Percentiles rank a stretch among this genome's conserved stretches.
Evolutionary conservation across 2,888 invertebrate genomes (phyloP).

Genomic region (Drosophila hamatofila): DNA sequence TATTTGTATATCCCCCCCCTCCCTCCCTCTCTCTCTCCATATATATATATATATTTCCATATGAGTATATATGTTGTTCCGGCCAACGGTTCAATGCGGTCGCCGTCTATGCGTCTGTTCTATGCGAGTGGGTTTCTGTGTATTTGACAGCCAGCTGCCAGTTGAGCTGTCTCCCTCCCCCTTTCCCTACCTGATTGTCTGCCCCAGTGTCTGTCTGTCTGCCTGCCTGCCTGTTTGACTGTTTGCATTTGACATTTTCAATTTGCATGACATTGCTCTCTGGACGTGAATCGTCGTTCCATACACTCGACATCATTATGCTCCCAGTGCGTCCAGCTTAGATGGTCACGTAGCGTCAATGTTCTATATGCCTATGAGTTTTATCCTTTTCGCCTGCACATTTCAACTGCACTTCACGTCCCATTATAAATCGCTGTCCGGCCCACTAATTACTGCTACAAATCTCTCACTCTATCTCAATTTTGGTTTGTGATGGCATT

Average conservation of each 20-base stretch:
- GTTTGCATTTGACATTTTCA: constrained; percentile 80
- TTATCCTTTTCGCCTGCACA: constrained; percentile 8
- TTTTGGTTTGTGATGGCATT: not conserved
- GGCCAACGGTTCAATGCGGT: constrained; percentile 51
- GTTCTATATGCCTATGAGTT: constrained; percentile 7
- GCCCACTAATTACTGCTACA: constrained; percentile 19
- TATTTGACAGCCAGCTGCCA: constrained; percentile 68
- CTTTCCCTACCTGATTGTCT: constrained; percentile 23
- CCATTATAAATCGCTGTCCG: constrained; percentile 14
- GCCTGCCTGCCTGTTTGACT: constrained; percentile 36
- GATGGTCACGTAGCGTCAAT: constrained; percentile 43
- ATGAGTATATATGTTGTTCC: not conserved
- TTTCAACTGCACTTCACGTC: constrained; percentile 28
- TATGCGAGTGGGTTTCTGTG: constrained; percentile 47
- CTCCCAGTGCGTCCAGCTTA: constrained; percentile 16
- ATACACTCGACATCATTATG: constrained; percentile 32
- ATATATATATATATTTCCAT: not conserved
- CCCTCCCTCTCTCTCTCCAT: not conserved
- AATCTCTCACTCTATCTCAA: not conserved
- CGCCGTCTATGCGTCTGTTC: constrained; percentile 30
- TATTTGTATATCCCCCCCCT: not conserved
- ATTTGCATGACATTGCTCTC: constrained; percentile 70
- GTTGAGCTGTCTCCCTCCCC: constrained; percentile 57
- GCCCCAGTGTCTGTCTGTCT: constrained; percentile 18
- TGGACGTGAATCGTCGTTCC: constrained; percentile 30